Percentiles rank a stretch among this genome's conserved stretches.
phyloP scores from a whole-genome alignment of 2,113 vertebrate genomes.

The Helogale parvula region DNA sequence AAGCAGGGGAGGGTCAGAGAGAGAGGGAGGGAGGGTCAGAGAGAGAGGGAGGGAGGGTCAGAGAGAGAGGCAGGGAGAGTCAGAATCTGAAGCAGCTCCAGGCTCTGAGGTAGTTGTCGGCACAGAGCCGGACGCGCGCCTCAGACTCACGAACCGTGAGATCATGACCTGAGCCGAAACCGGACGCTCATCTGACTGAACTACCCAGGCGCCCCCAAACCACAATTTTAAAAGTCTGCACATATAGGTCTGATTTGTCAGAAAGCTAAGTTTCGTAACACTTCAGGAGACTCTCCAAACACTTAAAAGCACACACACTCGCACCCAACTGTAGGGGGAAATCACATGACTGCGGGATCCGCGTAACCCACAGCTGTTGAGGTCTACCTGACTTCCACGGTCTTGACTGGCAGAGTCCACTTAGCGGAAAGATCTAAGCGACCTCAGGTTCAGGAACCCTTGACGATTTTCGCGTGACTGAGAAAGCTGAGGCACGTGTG shows the following conservation, averaged over 20 bases:
- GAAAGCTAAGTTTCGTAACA: not conserved
- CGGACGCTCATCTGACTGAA: no score
- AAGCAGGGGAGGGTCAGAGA: no score
- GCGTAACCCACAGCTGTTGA: accelerated
- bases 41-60: no score
- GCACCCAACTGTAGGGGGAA: accelerated
- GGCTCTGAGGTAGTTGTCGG: no score
- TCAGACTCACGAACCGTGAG: no score
- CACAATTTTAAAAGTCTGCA: not conserved
- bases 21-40: no score
- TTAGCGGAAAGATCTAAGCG: accelerated
- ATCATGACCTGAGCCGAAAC: no score
- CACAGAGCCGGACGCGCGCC: no score
- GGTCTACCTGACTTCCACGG: not conserved
- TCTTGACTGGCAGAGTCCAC: accelerated
- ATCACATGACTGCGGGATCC: accelerated
- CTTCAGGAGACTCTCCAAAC: accelerated
- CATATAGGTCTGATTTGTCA: not conserved
- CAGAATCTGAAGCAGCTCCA: no score
- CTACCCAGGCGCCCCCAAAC: no score
- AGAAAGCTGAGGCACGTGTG: not conserved
- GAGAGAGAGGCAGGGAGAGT: no score
- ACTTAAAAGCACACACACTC: accelerated
- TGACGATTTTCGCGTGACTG: accelerated
- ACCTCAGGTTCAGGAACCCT: not conserved